Conservation (phyloP, 35 echinoderm and acorn worm genomes). For the Ophiothrix spiculata region DNA sequence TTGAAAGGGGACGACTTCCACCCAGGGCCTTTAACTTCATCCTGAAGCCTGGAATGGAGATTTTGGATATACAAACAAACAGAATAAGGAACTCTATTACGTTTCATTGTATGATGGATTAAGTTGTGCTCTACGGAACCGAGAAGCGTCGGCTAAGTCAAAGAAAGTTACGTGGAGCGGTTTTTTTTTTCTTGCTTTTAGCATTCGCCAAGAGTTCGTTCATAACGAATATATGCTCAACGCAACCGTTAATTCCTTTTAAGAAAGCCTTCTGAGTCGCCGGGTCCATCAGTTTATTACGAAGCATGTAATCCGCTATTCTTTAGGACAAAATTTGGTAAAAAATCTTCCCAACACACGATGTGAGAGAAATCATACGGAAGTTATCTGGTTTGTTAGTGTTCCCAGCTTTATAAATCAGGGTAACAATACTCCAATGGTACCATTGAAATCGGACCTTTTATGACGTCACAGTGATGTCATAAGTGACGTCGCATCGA, state of each 20-base stretch:
- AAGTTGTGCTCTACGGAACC: slow-evolving; percentile 20
- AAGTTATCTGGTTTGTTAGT: no score
- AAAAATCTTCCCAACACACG: slow-evolving; percentile 27
- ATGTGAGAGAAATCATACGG: slow-evolving; percentile 13
- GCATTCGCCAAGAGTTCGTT: no score
- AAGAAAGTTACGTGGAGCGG: slow-evolving; percentile 18
- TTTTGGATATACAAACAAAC: slow-evolving; percentile 1
- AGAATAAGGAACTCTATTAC: neutral
- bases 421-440: no score
- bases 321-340: slow-evolving; percentile 39
- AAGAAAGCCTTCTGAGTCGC: slow-evolving; percentile 17
- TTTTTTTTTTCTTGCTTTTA: no score
- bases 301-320: neutral
- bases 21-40: neutral
- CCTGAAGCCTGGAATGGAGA: slow-evolving; percentile 17
- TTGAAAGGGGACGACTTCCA: neutral
- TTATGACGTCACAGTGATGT: no score
- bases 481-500: no score
- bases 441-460: no score
- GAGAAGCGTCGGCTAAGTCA: slow-evolving; percentile 18
- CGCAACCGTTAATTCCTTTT: neutral
- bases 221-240: slow-evolving; percentile 20
- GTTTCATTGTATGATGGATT: slow-evolving; percentile 23
- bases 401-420: no score
- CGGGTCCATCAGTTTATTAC: slow-evolving; percentile 4